Base-by-base conservation (phyloP, 2,797 vertebrate species). In the Enteromius argenteus region DNA sequence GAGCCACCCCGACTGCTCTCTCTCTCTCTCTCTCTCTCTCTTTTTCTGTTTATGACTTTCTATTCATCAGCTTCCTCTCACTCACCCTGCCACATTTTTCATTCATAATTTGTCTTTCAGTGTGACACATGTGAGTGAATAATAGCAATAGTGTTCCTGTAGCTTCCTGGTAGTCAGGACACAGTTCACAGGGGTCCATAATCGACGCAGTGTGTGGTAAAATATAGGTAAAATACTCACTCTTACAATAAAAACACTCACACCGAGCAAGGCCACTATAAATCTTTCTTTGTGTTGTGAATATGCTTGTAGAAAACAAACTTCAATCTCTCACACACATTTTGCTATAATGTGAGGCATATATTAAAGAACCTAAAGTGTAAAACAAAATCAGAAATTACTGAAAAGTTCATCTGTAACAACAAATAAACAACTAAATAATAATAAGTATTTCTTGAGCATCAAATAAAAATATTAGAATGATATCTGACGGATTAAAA, bases 1-100 rank as follows among this genome's bases (percentile, higher is more conserved):
- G 76, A 93, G 92, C 91, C 92, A 90, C 91, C 93, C 85, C 89
- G 92, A 91, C 92, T 89, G 90, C 74, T 79, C 79, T 85, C 83
- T 82, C 58, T 67, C 79, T 46, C 60, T 42, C 77, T 66, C 37
- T 56, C 42, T 46, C 62, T 81, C 58, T 85, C 49, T 32, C 46
- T 44, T 44, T 19, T 51, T 53, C 80, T 2, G n/a, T 67, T 80
- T 86, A 83, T 85, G 27, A 32, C 51, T 83, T 49, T 56, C 49
- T 84, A 68, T 78, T 46, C n/a, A 49, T 42, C 69, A 35, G 66
- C 67, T 84, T 64, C 6, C 7, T 1, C 49, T 64, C 17, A 27
- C 23, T 27, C 30, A 7, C 53, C 49, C 27, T 46, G 14, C 17
- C 66, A 30, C 76, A 67, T 56, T 72, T 58, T 75, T 84, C 74